Conservation (phyloP, 2,888 invertebrate genomes). For the Andrena bicolor region DNA sequence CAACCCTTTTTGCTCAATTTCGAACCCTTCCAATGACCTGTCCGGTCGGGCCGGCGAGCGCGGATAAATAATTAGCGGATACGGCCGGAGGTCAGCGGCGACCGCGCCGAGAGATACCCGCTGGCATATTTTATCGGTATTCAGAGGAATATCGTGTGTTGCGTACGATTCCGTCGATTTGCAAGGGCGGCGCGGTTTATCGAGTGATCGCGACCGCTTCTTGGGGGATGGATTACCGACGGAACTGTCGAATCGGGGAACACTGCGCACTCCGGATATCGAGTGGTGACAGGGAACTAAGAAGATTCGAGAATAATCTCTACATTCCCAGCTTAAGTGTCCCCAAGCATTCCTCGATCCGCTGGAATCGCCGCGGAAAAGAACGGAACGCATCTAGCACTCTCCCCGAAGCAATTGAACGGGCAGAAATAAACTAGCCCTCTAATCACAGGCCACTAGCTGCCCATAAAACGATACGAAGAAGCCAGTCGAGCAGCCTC, state of each 20-base stretch:
- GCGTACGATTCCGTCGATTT: conserved; percentile 25
- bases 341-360: too few species aligned
- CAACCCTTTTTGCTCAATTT: conserved; percentile 74
- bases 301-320: too few species aligned
- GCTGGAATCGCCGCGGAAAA: too few species aligned
- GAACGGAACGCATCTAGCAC: not conserved
- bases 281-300: not conserved
- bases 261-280: not conserved
- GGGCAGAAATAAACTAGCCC: conserved; percentile 8
- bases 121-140: conserved; percentile 58
- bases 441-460: conserved; percentile 7
- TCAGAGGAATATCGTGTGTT: conserved; percentile 52
- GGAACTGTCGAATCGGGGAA: not conserved
- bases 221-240: not conserved
- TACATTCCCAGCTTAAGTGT: too few species aligned
- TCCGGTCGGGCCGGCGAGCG: conserved; percentile 25
- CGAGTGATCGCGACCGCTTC: not conserved
- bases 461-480: conserved; percentile 5
- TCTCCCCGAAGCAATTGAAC: not conserved
- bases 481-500: conserved; percentile 9
- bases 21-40: conserved; percentile 76
- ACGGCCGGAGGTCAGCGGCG: conserved; percentile 44
- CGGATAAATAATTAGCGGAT: conserved; percentile 72
- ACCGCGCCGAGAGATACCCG: conserved; percentile 25
- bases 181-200: conserved; percentile 12